Evolutionary conservation across 2,113 vertebrate genomes (phyloP).

Genomic region (Clupea harengus): DNA sequence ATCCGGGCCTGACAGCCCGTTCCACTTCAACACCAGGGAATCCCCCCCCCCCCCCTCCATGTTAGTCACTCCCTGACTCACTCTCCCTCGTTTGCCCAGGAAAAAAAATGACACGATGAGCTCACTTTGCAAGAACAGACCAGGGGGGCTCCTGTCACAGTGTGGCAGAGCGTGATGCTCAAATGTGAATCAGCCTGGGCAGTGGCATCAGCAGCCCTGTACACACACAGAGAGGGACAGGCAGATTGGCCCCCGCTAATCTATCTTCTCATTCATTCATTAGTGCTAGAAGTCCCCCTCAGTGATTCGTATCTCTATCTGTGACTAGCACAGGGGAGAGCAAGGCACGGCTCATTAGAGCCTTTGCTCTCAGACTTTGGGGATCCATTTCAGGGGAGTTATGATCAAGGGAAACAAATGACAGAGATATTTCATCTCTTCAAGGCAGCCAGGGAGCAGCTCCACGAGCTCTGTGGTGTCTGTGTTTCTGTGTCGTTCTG

Average conservation of each 20-base stretch:
- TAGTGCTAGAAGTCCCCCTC: conserved; percentile 37
- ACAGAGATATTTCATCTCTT: not conserved
- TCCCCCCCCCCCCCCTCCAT: conserved; percentile 21
- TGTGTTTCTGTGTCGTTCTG: not conserved
- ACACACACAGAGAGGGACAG: conserved; percentile 51
- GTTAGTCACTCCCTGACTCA: conserved; percentile 5
- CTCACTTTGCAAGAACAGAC: conserved; percentile 39
- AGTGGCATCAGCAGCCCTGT: conserved; percentile 8
- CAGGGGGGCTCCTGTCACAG: conserved; percentile 35
- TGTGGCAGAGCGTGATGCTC: conserved; percentile 41
- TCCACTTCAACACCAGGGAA: not conserved
- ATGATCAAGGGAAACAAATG: not conserved
- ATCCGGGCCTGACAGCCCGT: not conserved
- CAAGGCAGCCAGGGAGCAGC: not conserved
- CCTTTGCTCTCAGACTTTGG: conserved; percentile 24
- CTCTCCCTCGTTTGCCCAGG: not conserved
- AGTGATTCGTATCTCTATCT: conserved; percentile 42
- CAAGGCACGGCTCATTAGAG: conserved; percentile 44
- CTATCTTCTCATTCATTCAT: conserved; percentile 57
- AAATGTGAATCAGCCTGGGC: conserved; percentile 50
- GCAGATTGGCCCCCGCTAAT: conserved; percentile 49
- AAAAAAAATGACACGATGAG: conserved; percentile 38
- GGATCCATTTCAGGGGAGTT: not conserved
- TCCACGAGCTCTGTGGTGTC: not conserved
- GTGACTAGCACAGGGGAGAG: conserved; percentile 39